These are phyloP conservation scores for Hemibagrus wyckioides DNA, from an alignment of 2,113 vertebrate species.

Conservation along the genomic window DNA sequence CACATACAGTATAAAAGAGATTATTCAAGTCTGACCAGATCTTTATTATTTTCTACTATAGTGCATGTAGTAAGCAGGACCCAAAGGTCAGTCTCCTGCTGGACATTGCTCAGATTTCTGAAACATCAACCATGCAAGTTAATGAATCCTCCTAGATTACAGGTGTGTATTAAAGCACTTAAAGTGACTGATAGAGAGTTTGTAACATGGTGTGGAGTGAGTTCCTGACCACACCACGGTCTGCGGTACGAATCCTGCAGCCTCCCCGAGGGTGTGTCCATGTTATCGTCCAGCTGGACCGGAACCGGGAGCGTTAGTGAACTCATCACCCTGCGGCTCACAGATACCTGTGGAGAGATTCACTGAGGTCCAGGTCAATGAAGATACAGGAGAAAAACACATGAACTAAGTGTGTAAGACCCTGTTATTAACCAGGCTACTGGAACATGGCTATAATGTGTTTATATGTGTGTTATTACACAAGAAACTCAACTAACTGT, in stretches of 20 bases:
- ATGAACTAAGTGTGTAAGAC: neutral
- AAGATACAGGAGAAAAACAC: neutral
- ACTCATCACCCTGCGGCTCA: conserved; percentile 57
- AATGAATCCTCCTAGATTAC: neutral
- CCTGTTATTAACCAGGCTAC: neutral
- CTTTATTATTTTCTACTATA: neutral
- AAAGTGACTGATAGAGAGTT: neutral
- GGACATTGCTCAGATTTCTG: neutral
- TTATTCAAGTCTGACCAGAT: neutral
- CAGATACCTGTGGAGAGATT: conserved; percentile 56
- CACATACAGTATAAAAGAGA: neutral
- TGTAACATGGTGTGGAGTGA: neutral
- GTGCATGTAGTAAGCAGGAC: too few species aligned
- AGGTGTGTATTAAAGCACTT: neutral
- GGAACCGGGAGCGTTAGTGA: conserved; percentile 67
- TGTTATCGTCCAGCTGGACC: conserved; percentile 50
- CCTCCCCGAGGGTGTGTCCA: conserved; percentile 60
- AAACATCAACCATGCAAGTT: neutral
- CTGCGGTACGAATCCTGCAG: conserved; percentile 64
- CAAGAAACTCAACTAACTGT: neutral
- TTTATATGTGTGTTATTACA: neutral
- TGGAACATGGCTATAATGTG: neutral
- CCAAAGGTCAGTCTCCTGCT: too few species aligned
- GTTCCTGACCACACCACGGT: conserved; percentile 71
- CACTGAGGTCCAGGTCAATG: neutral